Conservation (phyloP, 1,140 invertebrate species). For the Antheraea pernyi region DNA sequence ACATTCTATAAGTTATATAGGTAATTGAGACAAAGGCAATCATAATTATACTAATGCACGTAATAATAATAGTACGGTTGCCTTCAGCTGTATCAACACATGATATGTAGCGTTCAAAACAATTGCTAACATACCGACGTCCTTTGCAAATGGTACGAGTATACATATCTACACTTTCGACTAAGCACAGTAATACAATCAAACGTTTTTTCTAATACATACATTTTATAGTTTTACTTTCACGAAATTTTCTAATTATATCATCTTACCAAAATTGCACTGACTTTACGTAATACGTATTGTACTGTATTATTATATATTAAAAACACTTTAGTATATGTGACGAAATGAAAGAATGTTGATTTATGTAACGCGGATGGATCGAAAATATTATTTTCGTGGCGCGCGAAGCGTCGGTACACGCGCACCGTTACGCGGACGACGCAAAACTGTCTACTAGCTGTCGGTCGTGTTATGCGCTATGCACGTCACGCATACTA, state of each 20-base stretch:
- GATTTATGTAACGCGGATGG: slow-evolving; percentile 33
- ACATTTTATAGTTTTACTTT: background rate
- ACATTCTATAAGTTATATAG: too few species aligned
- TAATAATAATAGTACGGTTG: background rate
- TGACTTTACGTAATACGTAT: background rate
- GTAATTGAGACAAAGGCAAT: too few species aligned
- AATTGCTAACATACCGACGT: background rate
- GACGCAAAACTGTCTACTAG: slow-evolving; percentile 40
- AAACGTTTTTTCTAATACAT: background rate
- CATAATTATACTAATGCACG: background rate
- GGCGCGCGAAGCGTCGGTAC: slow-evolving; percentile 30
- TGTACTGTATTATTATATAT: background rate
- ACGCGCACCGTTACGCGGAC: slow-evolving; percentile 26
- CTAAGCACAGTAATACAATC: background rate
- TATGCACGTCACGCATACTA: slow-evolving; percentile 9
- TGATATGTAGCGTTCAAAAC: background rate
- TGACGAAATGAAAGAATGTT: slow-evolving; percentile 6
- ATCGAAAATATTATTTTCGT: slow-evolving; percentile 14
- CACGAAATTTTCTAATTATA: background rate
- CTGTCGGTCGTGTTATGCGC: background rate
- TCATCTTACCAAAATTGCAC: background rate
- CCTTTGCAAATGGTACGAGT: background rate
- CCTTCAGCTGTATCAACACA: background rate
- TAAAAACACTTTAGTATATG: slow-evolving; percentile 1
- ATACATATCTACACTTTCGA: background rate